These are phyloP conservation scores for Paramisgurnus dabryanus DNA, from an alignment of 2,113 vertebrate species.

Conservation along the genomic window DNA sequence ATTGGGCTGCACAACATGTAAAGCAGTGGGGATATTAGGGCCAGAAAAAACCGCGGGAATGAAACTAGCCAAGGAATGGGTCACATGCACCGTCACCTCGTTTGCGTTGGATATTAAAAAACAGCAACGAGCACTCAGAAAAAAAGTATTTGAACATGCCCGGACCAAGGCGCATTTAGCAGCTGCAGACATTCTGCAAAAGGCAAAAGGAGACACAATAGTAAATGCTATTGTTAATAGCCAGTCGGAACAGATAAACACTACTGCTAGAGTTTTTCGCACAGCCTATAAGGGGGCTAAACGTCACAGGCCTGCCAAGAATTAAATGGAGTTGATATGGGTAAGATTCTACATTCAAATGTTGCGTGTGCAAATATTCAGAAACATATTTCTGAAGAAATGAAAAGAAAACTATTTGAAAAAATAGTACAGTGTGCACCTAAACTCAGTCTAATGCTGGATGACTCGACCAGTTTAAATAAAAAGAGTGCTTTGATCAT, in stretches of 20 bases:
- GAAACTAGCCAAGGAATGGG: no score
- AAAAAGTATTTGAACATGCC: constrained; percentile 31
- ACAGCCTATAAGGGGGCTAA: constrained; percentile 33
- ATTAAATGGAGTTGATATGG: constrained; percentile 38
- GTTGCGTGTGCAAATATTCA: constrained; percentile 31
- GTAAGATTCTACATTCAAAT: constrained; percentile 30
- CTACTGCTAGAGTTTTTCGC: constrained; percentile 6
- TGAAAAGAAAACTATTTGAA: constrained; percentile 31
- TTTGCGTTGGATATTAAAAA: no score
- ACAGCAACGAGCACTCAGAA: neutral
- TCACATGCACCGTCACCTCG: no score
- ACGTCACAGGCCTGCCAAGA: constrained; percentile 26
- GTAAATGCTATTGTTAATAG: constrained; percentile 17
- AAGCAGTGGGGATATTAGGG: no score
- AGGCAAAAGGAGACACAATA: constrained; percentile 26
- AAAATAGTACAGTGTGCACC: constrained; percentile 27
- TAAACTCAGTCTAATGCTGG: constrained; percentile 28
- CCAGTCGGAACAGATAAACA: constrained; percentile 23
- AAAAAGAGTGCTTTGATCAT: constrained; percentile 25
- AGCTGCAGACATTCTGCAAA: constrained; percentile 20
- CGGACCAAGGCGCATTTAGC: constrained; percentile 30
- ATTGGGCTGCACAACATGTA: no score
- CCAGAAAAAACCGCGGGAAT: no score
- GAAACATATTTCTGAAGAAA: constrained; percentile 8
- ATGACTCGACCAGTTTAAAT: constrained; percentile 27